Evolutionary conservation across 2,888 invertebrate species (phyloP).

Genomic region (Standfussiana lucernea): DNA sequence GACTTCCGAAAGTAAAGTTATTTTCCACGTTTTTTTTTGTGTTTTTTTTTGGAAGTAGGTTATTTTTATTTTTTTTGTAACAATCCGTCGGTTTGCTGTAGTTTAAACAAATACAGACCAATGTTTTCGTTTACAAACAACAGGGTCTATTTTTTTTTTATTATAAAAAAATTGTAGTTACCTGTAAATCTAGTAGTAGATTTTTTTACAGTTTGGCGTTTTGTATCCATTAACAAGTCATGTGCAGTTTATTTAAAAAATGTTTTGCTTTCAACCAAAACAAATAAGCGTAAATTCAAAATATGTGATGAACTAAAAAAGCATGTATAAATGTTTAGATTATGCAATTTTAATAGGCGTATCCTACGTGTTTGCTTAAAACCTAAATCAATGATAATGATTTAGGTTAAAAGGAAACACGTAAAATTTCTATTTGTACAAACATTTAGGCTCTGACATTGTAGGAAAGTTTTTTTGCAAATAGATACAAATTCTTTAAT

Average conservation of each 20-base stretch:
- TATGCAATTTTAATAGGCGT: not conserved
- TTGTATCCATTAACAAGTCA: not conserved
- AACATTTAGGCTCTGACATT: not conserved
- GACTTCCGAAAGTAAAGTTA: no score
- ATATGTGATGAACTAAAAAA: not conserved
- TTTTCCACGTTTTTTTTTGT: no score
- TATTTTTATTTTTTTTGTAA: no score
- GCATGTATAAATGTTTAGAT: not conserved
- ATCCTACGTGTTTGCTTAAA: no score
- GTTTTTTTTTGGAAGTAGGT: no score
- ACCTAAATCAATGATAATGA: no score
- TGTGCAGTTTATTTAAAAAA: not conserved
- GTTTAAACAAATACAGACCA: conserved; percentile 13
- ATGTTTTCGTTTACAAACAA: conserved; percentile 9
- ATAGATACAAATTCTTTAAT: not conserved
- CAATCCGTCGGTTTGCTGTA: not conserved
- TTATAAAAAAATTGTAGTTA: not conserved
- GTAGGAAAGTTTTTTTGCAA: not conserved
- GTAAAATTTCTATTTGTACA: not conserved
- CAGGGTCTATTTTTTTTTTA: not conserved
- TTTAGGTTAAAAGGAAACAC: no score
- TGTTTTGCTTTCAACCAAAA: not conserved
- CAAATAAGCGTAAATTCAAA: not conserved
- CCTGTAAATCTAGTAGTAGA: not conserved
- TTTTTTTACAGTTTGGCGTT: not conserved